Percentiles rank a stretch among this genome's conserved stretches.
These are phyloP conservation scores for Hemaris fuciformis DNA, from an alignment of 2,888 invertebrate genomes.

Conservation along the genomic window DNA sequence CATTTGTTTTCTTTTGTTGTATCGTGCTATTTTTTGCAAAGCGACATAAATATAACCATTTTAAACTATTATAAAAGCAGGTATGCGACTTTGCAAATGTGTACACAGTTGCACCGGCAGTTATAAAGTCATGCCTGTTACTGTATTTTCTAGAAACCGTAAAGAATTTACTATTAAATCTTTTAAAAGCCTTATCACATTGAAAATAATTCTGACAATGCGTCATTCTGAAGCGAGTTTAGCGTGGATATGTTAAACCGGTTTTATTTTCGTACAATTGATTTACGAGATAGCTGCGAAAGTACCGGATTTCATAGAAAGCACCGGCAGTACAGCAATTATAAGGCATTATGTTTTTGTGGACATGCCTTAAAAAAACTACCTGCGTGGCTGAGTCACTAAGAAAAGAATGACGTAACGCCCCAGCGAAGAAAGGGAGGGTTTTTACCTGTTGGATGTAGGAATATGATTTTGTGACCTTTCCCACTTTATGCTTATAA, in stretches of 20 bases:
- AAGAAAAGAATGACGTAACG: conserved; percentile 38
- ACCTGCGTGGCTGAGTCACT: conserved; percentile 42
- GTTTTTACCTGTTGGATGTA: conserved; percentile 29
- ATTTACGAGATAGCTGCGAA: conserved; percentile 1
- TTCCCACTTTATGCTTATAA: not conserved
- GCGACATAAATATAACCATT: not conserved
- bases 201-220: conserved; percentile 2
- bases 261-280: not conserved
- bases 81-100: not conserved
- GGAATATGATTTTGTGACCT: conserved; percentile 14
- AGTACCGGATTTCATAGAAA: not conserved
- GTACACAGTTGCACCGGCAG: not conserved
- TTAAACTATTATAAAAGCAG: not conserved
- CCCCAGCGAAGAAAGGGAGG: conserved; percentile 34
- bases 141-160: not conserved
- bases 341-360: not conserved
- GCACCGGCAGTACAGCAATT: not conserved
- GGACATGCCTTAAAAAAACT: not conserved
- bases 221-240: not conserved
- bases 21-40: too few species aligned
- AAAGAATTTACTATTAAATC: not conserved
- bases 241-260: not conserved
- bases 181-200: not conserved
- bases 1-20: too few species aligned
- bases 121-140: not conserved